These are phyloP conservation scores for Luffia ferchaultella DNA, from an alignment of 2,888 invertebrate species.

Conservation along the genomic window DNA sequence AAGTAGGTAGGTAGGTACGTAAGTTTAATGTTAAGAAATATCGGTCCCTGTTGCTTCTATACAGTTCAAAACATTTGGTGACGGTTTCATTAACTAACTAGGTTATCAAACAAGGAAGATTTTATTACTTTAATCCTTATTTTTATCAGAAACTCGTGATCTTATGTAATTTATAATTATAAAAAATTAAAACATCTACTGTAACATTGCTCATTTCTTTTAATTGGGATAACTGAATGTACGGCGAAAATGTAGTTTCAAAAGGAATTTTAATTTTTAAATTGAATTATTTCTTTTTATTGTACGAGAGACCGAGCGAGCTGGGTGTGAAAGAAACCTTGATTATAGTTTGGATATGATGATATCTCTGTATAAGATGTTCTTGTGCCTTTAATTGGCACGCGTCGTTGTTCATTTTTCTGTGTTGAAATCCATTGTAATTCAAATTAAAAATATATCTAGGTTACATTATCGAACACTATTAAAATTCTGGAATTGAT, in stretches of 20 bases:
- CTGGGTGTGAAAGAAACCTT: constrained; percentile 20
- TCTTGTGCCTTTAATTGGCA: constrained; percentile 60
- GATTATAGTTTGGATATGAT: constrained; percentile 61
- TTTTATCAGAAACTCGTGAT: no score
- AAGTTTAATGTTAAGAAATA: no score
- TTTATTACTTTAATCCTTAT: no score
- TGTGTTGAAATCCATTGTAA: neutral
- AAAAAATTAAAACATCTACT: no score
- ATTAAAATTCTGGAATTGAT: no score
- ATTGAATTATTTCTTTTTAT: neutral
- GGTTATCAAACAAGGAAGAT: no score
- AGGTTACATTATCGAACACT: no score
- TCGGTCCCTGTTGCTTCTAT: no score
- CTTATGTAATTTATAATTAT: no score
- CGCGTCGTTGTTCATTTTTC: constrained; percentile 10
- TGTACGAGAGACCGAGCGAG: neutral
- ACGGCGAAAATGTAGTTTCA: neutral
- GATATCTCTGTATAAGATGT: constrained; percentile 62
- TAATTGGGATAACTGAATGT: neutral
- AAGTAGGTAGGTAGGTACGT: no score
- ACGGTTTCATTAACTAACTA: no score
- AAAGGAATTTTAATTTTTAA: neutral
- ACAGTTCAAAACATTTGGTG: no score
- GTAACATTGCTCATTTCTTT: neutral
- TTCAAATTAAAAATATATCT: neutral